A percentile compares a stretch with the other conserved stretches of the same genome.
Evolutionary conservation across 2,888 invertebrate species (phyloP).

Genomic region (Diarsia mendica): DNA sequence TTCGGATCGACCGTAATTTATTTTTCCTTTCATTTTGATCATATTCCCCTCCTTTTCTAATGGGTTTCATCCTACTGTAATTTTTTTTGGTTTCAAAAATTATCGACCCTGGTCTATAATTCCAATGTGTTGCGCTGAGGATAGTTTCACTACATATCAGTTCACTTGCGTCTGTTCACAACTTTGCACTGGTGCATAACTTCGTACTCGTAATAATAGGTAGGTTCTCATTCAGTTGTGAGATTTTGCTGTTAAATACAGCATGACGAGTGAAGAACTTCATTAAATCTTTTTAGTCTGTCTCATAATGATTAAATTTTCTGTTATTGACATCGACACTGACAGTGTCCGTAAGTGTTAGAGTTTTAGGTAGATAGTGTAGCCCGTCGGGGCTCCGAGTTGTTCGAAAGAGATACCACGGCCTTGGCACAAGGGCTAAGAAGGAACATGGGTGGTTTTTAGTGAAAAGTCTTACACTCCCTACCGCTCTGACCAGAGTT

Average conservation of each 20-base stretch:
- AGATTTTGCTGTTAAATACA: background rate
- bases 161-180: slow-evolving; percentile 22
- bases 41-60: too few relatives aligned
- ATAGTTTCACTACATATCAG: slow-evolving; percentile 37
- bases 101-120: too few relatives aligned
- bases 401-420: too few relatives aligned
- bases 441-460: too few relatives aligned
- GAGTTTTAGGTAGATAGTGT: background rate
- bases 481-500: too few relatives aligned
- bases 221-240: background rate
- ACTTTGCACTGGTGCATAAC: slow-evolving; percentile 23
- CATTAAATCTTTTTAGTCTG: background rate
- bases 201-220: slow-evolving; percentile 4
- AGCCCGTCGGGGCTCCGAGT: too few relatives aligned
- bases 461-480: too few relatives aligned
- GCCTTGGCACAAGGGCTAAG: too few relatives aligned
- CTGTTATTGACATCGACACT: background rate
- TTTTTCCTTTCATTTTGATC: too few relatives aligned
- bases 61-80: too few relatives aligned
- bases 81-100: too few relatives aligned
- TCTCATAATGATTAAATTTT: background rate
- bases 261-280: background rate
- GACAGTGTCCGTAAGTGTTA: background rate
- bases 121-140: slow-evolving; percentile 19
- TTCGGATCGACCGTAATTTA: too few relatives aligned